phyloP scores from a whole-genome alignment of 2,113 vertebrate species.

The Danionella cerebrum region DNA sequence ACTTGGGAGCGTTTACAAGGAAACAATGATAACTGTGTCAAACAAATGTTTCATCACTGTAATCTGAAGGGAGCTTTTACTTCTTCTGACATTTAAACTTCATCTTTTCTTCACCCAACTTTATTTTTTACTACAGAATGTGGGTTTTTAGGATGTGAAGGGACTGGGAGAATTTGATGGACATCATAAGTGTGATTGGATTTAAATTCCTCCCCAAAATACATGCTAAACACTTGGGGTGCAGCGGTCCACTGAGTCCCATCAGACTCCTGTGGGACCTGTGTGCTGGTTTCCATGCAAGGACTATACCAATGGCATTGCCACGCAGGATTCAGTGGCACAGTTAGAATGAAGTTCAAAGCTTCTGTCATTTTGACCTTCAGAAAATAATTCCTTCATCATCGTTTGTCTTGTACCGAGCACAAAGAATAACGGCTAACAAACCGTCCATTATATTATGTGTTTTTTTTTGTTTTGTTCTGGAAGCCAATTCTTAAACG shows the following conservation, averaged over 20 bases:
- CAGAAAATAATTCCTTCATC: no score
- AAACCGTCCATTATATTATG: no score
- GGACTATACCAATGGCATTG: slow-evolving; percentile 18
- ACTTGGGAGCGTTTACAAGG: neutral
- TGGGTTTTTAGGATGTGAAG: slow-evolving; percentile 13
- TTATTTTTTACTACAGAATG: slow-evolving; percentile 3
- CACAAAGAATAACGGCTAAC: no score
- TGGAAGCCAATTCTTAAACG: no score
- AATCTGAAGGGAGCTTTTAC: slow-evolving; percentile 15
- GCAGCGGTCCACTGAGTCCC: slow-evolving; percentile 34
- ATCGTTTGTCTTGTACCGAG: no score
- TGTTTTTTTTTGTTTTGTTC: no score
- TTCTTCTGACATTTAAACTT: neutral
- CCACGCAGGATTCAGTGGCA: slow-evolving; percentile 40
- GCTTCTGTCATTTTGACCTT: neutral
- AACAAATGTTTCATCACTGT: slow-evolving; percentile 15
- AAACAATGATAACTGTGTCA: neutral
- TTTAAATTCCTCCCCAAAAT: slow-evolving; percentile 29
- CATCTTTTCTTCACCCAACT: slow-evolving; percentile 1
- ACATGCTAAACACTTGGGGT: slow-evolving; percentile 18
- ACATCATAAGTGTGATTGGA: slow-evolving; percentile 25
- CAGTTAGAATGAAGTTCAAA: neutral
- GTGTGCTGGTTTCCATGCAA: slow-evolving; percentile 27
- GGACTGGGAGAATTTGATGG: slow-evolving; percentile 3
- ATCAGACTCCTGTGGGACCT: slow-evolving; percentile 23